These are phyloP conservation scores for Brenthis ino DNA, from an alignment of 2,888 invertebrate genomes.

Conservation along the genomic window DNA sequence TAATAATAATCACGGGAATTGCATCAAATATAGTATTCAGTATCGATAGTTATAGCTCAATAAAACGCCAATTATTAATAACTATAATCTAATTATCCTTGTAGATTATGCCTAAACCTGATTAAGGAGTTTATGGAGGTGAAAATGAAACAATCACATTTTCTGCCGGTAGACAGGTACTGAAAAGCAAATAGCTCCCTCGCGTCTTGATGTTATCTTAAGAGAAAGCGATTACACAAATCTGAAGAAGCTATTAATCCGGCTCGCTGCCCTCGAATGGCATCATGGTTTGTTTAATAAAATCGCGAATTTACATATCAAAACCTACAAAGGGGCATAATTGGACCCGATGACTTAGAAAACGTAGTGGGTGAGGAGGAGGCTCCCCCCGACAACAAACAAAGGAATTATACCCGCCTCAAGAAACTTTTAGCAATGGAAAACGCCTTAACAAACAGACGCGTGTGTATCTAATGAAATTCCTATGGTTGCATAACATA, in stretches of 20 bases:
- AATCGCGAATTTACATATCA: conserved; percentile 83
- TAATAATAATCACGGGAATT: conserved; percentile 43
- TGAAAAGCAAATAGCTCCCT: conserved; percentile 66
- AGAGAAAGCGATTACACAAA: conserved; percentile 82
- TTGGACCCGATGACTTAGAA: conserved; percentile 83
- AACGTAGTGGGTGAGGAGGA: conserved; percentile 77
- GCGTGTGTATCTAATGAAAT: conserved; percentile 83
- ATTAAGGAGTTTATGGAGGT: conserved; percentile 36
- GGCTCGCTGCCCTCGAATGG: conserved; percentile 80
- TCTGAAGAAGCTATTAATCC: conserved; percentile 82
- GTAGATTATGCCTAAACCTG: background rate
- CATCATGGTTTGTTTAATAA: conserved; percentile 83
- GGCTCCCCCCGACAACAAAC: conserved; percentile 77
- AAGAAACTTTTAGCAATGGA: conserved; percentile 83
- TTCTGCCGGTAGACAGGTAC: conserved; percentile 43
- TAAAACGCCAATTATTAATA: background rate
- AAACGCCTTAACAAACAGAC: conserved; percentile 83
- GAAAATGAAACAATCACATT: conserved; percentile 41
- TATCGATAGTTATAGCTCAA: conserved; percentile 4
- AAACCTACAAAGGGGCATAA: conserved; percentile 83
- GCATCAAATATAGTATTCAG: conserved; percentile 12
- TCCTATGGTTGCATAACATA: conserved; percentile 83
- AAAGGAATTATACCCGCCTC: conserved; percentile 83
- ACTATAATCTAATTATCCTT: background rate
- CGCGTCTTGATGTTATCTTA: conserved; percentile 77